Conservation (phyloP, 2,797 vertebrate genomes). For the Scarus forsteni region DNA sequence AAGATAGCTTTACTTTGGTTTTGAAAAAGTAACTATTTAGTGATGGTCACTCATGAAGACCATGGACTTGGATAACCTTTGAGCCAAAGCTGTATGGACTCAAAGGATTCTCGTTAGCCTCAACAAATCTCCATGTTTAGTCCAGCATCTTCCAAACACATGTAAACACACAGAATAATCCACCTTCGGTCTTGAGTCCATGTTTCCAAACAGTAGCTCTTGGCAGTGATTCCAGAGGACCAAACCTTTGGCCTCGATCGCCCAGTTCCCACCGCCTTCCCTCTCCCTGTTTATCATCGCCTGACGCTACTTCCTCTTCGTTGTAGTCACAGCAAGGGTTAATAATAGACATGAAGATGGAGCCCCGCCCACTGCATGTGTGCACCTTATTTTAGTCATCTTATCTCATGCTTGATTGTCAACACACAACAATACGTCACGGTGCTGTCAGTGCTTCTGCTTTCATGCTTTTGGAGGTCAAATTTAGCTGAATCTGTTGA, state of each 20-base stretch:
- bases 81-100: not conserved
- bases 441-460: not conserved
- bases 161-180: not conserved
- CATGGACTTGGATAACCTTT: too few species aligned
- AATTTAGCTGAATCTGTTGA: not conserved
- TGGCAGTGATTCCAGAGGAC: constrained; percentile 21
- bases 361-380: not conserved
- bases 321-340: constrained; percentile 20
- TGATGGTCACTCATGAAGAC: too few species aligned
- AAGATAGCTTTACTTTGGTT: too few species aligned
- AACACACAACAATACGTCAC: not conserved
- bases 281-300: constrained; percentile 22
- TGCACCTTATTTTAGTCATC: constrained; percentile 4
- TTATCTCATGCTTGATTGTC: constrained; percentile 13
- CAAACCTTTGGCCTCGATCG: constrained; percentile 23
- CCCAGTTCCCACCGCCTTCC: constrained; percentile 13
- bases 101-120: not conserved
- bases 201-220: constrained; percentile 3
- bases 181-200: not conserved
- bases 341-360: constrained; percentile 47
- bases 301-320: constrained; percentile 48
- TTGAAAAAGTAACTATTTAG: too few species aligned
- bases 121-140: not conserved
- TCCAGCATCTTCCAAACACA: constrained; percentile 4
- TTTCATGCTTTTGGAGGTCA: not conserved